Percentiles rank a stretch among this genome's conserved stretches.
phyloP scores from a whole-genome alignment of 2,888 invertebrate species.

The Leucophenga montana region DNA sequence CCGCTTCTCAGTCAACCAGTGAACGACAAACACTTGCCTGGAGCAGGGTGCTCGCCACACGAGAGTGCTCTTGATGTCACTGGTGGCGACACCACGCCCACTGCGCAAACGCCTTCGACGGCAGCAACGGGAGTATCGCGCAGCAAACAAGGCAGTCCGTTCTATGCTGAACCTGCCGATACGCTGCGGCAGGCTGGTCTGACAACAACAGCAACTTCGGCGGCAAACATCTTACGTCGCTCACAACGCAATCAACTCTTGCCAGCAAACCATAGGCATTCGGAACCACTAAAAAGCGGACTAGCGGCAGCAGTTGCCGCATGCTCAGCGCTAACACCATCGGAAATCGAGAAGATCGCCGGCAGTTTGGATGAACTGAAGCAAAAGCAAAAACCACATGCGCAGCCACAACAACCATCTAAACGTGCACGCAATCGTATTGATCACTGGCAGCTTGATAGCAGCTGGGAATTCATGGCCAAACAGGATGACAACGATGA shows the following conservation, averaged over 20 bases:
- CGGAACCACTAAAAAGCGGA: conserved; percentile 76
- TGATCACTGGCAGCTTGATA: conserved; percentile 87
- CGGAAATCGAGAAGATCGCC: conserved; percentile 72
- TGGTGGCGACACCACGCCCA: conserved; percentile 69
- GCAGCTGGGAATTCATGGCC: conserved; percentile 93
- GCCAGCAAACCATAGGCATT: conserved; percentile 76
- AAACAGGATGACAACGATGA: conserved; percentile 68
- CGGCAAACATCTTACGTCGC: conserved; percentile 69
- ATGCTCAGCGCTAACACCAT: conserved; percentile 80
- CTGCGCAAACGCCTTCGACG: conserved; percentile 53
- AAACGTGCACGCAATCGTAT: conserved; percentile 71
- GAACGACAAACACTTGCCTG: conserved; percentile 54
- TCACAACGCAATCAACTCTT: conserved; percentile 68
- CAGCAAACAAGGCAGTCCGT: conserved; percentile 86
- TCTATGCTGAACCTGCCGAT: conserved; percentile 92
- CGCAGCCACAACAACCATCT: conserved; percentile 49
- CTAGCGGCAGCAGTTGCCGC: conserved; percentile 53
- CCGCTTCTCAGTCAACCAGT: conserved; percentile 59
- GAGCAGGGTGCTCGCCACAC: neutral
- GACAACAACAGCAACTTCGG: conserved; percentile 52
- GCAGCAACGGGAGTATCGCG: conserved; percentile 59
- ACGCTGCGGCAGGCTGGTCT: conserved; percentile 77
- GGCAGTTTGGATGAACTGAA: conserved; percentile 72
- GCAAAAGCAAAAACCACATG: conserved; percentile 72
- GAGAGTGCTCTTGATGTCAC: conserved; percentile 31